These are phyloP conservation scores for Lithosia quadra DNA, from an alignment of 2,888 invertebrate species.

Conservation along the genomic window DNA sequence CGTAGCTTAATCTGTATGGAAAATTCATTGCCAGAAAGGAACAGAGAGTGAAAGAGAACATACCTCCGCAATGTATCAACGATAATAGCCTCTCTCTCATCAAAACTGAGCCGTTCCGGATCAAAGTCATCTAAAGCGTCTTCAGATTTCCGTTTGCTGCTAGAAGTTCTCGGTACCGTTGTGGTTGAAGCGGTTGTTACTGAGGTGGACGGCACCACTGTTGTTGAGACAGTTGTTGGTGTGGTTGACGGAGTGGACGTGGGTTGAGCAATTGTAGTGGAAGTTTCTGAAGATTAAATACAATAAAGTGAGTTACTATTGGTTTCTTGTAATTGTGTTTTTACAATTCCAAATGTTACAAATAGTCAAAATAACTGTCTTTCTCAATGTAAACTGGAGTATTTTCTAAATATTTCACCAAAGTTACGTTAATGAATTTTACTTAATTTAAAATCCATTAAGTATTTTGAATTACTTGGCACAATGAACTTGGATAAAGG, in stretches of 20 bases:
- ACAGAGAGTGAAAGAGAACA: constrained; percentile 4
- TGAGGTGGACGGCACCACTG: constrained; percentile 19
- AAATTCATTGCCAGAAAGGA: no score
- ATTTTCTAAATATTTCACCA: no score
- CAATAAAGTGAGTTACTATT: not conserved
- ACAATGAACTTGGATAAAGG: no score
- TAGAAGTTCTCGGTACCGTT: constrained; percentile 18
- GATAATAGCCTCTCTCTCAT: constrained; percentile 71
- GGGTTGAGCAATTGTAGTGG: constrained; percentile 12
- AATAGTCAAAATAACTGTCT: no score
- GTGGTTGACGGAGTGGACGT: constrained; percentile 32
- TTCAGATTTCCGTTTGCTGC: constrained; percentile 64
- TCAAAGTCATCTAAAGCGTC: constrained; percentile 59
- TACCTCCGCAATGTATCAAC: constrained; percentile 71
- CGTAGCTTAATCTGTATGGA: no score
- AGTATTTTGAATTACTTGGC: no score
- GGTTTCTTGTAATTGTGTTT: not conserved
- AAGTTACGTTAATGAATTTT: no score
- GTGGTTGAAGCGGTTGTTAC: constrained; percentile 34
- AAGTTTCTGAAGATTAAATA: constrained; percentile 8
- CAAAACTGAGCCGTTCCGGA: constrained; percentile 55
- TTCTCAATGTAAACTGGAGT: no score
- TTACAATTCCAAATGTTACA: no score
- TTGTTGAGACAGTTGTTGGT: constrained; percentile 14
- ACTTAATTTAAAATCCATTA: no score